These are phyloP conservation scores for Crocodylus rhombifer DNA, from an alignment of 2,797 vertebrate genomes.

Conservation along the genomic window DNA sequence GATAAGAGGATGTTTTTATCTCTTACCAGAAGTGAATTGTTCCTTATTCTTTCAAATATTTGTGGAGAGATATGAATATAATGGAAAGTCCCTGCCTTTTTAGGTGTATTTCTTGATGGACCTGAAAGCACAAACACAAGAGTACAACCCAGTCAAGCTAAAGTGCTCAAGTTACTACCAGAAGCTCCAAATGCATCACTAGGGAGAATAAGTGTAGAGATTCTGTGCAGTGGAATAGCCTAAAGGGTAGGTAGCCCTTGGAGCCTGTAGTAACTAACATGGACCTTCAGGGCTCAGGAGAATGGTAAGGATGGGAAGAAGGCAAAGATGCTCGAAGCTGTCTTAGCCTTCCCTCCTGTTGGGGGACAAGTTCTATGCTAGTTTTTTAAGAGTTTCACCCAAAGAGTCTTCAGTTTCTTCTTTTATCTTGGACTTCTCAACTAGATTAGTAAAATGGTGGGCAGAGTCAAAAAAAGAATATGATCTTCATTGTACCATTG, in stretches of 20 bases:
- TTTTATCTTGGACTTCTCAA: not conserved
- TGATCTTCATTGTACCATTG: not conserved
- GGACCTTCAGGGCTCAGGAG: not conserved
- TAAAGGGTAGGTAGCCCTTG: not conserved
- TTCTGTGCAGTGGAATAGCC: not conserved
- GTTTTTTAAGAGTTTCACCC: not conserved
- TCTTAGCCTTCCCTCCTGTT: not conserved
- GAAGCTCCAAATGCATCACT: not conserved
- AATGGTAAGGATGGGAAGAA: too few relatives aligned
- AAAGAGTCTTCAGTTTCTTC: not conserved
- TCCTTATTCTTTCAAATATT: not conserved
- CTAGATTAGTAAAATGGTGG: not conserved
- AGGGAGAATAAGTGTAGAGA: not conserved
- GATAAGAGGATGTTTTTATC: not conserved
- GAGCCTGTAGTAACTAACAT: not conserved
- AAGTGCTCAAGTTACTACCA: not conserved
- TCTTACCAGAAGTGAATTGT: not conserved
- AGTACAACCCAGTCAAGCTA: not conserved
- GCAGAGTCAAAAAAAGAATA: not conserved
- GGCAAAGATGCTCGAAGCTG: not conserved
- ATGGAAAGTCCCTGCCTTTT: not conserved
- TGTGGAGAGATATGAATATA: too few relatives aligned
- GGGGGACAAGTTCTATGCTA: not conserved
- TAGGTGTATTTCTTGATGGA: not conserved
- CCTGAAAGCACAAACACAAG: too few relatives aligned